phyloP scores from a whole-genome alignment of 2,888 invertebrate genomes.

The Auanema sp. region DNA sequence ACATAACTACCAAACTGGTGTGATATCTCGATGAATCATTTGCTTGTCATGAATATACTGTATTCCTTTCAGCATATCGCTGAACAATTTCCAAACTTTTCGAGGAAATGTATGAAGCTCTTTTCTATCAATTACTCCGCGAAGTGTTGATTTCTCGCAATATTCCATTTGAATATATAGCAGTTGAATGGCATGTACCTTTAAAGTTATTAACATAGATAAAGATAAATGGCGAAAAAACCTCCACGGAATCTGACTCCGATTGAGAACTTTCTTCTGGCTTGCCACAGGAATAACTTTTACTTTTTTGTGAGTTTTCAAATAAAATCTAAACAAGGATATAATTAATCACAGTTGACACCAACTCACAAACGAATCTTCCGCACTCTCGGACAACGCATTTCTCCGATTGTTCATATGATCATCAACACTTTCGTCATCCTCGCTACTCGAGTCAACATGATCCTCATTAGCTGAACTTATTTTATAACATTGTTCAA shows the following conservation, averaged over 20 bases:
- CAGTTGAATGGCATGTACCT: slow-evolving; percentile 22
- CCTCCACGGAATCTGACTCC: slow-evolving; percentile 1
- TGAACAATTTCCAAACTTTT: slow-evolving; percentile 77
- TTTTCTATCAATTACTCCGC: slow-evolving; percentile 72
- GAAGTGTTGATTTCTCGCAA: slow-evolving; percentile 89
- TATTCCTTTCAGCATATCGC: slow-evolving; percentile 82
- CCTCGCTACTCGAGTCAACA: too few species aligned
- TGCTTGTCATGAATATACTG: slow-evolving; percentile 55
- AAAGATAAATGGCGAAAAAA: too few species aligned
- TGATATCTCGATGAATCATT: slow-evolving; percentile 61
- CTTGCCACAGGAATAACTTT: too few species aligned
- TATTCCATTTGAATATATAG: slow-evolving; percentile 83
- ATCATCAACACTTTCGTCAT: too few species aligned
- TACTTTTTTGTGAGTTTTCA: too few species aligned
- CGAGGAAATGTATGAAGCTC: slow-evolving; percentile 67
- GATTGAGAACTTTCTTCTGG: too few species aligned
- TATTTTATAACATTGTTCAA: neutral
- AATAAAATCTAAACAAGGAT: too few species aligned
- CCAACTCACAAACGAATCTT: too few species aligned
- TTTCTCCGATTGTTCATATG: too few species aligned
- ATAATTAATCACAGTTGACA: too few species aligned
- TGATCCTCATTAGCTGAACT: slow-evolving; percentile 1
- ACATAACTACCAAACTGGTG: slow-evolving; percentile 44
- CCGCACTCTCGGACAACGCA: too few species aligned
- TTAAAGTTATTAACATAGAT: too few species aligned